Percentiles rank a stretch among this genome's conserved stretches.
Conservation (phyloP, 2,888 invertebrate species). For the Macrosiphum euphorbiae region DNA sequence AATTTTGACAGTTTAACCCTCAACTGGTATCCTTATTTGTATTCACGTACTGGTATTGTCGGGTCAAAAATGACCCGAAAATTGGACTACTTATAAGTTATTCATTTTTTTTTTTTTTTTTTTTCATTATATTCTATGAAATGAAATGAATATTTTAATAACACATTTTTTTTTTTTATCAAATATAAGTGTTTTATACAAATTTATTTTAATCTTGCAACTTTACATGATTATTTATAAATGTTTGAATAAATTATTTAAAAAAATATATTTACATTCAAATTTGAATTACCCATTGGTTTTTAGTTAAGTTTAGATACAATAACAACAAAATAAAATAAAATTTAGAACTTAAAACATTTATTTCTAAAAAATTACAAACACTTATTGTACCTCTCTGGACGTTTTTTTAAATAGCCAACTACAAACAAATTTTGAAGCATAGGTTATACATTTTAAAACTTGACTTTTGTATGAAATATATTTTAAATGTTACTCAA, state of each 20-base stretch:
- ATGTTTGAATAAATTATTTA: not conserved
- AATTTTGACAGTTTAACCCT: too few relatives aligned
- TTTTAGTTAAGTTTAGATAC: not conserved
- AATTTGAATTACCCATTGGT: slow-evolving; percentile 16
- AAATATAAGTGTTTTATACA: slow-evolving; percentile 14
- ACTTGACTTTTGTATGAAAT: slow-evolving; percentile 17
- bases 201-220: slow-evolving; percentile 13
- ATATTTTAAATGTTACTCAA: slow-evolving; percentile 25
- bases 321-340: slow-evolving; percentile 10
- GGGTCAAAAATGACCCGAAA: not conserved
- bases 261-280: slow-evolving; percentile 22
- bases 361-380: slow-evolving; percentile 25
- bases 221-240: slow-evolving; percentile 6
- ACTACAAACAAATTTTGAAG: not conserved
- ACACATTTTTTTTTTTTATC: not conserved
- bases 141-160: slow-evolving; percentile 24
- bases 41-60: slow-evolving; percentile 10
- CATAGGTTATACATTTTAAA: not conserved
- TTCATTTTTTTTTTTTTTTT: not conserved
- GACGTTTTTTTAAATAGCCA: not conserved
- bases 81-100: not conserved
- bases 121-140: too few relatives aligned
- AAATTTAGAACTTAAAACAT: not conserved
- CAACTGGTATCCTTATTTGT: slow-evolving; percentile 22
- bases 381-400: not conserved